Percentiles rank a stretch among this genome's conserved stretches.
phyloP scores from a whole-genome alignment of 1,140 invertebrate genomes.

The Periplaneta americana region DNA sequence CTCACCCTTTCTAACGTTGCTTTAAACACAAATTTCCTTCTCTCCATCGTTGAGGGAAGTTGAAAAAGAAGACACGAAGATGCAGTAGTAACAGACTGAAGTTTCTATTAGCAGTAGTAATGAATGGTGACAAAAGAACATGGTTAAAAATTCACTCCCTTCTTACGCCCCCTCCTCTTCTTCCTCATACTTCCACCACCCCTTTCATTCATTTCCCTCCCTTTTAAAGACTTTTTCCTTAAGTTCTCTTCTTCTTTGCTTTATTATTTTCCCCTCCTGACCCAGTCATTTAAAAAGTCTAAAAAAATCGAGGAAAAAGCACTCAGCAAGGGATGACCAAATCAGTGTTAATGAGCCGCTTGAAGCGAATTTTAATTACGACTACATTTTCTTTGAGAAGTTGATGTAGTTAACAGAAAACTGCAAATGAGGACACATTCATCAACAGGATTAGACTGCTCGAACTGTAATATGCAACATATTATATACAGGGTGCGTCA shows the following conservation, averaged over 20 bases:
- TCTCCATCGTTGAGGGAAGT: background rate
- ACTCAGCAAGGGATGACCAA: background rate
- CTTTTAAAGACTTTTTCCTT: conserved; percentile 8
- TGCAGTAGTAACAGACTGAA: background rate
- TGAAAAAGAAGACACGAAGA: background rate
- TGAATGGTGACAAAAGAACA: conserved; percentile 20
- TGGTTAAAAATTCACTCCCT: conserved; percentile 13
- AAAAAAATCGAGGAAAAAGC: conserved; percentile 5
- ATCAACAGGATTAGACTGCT: no score
- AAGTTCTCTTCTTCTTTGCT: conserved; percentile 10
- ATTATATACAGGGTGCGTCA: no score
- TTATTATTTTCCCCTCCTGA: conserved; percentile 20
- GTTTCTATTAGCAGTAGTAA: conserved; percentile 17
- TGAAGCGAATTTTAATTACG: no score
- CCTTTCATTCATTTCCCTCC: conserved; percentile 17
- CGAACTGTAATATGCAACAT: no score
- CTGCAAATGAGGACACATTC: no score
- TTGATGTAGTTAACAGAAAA: no score
- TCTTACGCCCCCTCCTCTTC: background rate
- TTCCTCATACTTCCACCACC: background rate
- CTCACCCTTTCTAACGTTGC: background rate
- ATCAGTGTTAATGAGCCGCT: background rate
- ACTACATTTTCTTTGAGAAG: no score
- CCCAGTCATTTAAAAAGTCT: conserved; percentile 16
- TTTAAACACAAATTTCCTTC: background rate